Base-by-base conservation (phyloP, 2,888 invertebrate genomes). In the Ernsta delagoae region DNA sequence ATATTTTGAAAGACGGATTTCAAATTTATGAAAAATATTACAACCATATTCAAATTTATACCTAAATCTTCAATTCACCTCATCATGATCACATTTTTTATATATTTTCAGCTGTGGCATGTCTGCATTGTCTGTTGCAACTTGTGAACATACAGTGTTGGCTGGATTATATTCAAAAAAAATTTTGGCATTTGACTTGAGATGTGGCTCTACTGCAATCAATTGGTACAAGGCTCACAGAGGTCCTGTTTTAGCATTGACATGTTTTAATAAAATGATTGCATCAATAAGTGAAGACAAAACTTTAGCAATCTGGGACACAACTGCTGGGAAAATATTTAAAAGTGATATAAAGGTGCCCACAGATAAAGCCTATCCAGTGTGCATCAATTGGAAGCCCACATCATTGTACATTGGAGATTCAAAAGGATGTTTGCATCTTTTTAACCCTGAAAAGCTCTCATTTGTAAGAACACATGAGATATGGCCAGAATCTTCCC, bases 211-310 rank as follows among this genome's bases (percentile, higher is more conserved):
- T 0, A 78, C 72, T n/a, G 87, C 91, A 0, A 85, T 93, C 12
- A 82, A 79, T 45, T 80, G 79, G 2, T 95, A 94, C 76, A 88
- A 89, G 75, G 85, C 94, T 4, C 95, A 95, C 76, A 89, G 83
- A 75, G 91, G 94, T 5, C 93, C 95, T 24, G 93, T 95, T 1
- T 82, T 95, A 72, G 89, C 85, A 56, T 79, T 91, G 11, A 82
- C 85, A 63, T 78, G 83, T 69, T 81, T 79, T 71, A 83, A 87
- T n/a, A 85, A 94, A 72, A 89, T 93, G 78, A 84, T 95, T 70
- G 90, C 95, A 48, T 95, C 95, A 24, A 89, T 94, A 1, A 95
- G 95, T 74, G 95, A 95, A 75, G 95, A 95, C 73, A 94, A 88
- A 80, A 94, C 94, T 4, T 84, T 95, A 72, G 92, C 94, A 41